Base-by-base conservation (phyloP, 2,888 invertebrate species). In the Actias luna region DNA sequence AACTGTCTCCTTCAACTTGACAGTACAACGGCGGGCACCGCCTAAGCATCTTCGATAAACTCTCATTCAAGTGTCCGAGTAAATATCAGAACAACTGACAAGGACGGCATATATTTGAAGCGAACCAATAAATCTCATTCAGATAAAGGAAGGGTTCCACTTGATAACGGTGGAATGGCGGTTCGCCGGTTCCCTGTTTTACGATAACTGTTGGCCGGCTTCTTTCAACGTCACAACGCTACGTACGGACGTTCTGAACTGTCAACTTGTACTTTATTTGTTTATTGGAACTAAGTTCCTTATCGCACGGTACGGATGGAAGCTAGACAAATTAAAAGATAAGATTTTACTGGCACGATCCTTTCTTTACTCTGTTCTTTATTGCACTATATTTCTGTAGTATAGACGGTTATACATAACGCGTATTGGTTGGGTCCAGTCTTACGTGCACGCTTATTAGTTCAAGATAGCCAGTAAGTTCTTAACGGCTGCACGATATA, bases 61-160 rank as follows among this genome's bases (percentile, higher is more conserved):
- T 10, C 16, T 14, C n/a, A 0, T 36, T 27, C n/a, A 25, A 25
- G 35, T 36, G 3, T 62, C 57, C 18, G n/a, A 39, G 3, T 5
- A 14, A 18, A 60, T 31, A 52, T 22, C 42, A n/a, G n/a, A 59
- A 59, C 57, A 39, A 61, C 27, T 57, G 57, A 62, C 31, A 58
- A 62, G 42, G 25, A 62, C 58, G 42, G 33, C 25, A 12, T 59
- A 25, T 59, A 33, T 63, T 18, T 36, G 27, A 59, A 18, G 63
- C 33, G 42, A 63, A 65, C 64, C 69, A 69, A 76, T 70, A 76
- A 76, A 75, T 74, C 69, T 66, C 36, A 31, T 50, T 63, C 65
- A 70, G 74, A 72, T 71, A 75, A 73, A 72, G 70, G 70, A 75
- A 76, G 69, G 70, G 69, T 67, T 67, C 63, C 65, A 62, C 67